Base-by-base conservation (phyloP, 2,113 vertebrate species). In the Anolis carolinensis region DNA sequence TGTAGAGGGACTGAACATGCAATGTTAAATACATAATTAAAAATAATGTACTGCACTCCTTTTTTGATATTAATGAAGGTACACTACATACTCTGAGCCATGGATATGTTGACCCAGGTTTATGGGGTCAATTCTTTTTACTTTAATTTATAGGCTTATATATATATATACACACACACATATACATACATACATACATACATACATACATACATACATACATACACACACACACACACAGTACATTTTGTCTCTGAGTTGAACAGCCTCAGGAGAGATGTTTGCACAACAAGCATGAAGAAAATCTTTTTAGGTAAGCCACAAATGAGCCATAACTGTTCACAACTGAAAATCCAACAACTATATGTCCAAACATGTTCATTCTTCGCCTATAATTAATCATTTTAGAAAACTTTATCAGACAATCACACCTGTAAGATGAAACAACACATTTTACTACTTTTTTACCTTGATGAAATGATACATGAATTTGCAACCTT, bases 401-500 rank as follows among this genome's bases (percentile, higher is more conserved):
- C 32, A 27, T 16, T 73, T 39, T 5, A 39, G 13, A 59, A 85
- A 34, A 6, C 20, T 50, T 32, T 48, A n/a, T 32, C 3, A 59
- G 55, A 14, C 3, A 59, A 59, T 59, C 55, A 59, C 10, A 13
- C 52, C 55, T 59, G 27, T 68, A 9, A 10, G 65, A 8, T 68
- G 7, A 27, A 67, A 67, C 65, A 25, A 30, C 65, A 68, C 10
- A 65, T 30, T 30, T 11, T 30, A 32, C 39, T 30, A 5, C 32
- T 80, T 73, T 80, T 63, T n/a, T 85, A 48, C 21, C 32, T 32
- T 59, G 68, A 71, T 72, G 48, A 82, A 32, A 21, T 30, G 4
- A 20, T 25, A 32, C 50, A 55, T 27, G 34, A 63, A 80, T 63
- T 44, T 80, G 70, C 70, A 74, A 81, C 70, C 67, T 86, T 81